phyloP scores from a whole-genome alignment of 2,888 invertebrate genomes.

The Glaucopsyche alexis region DNA sequence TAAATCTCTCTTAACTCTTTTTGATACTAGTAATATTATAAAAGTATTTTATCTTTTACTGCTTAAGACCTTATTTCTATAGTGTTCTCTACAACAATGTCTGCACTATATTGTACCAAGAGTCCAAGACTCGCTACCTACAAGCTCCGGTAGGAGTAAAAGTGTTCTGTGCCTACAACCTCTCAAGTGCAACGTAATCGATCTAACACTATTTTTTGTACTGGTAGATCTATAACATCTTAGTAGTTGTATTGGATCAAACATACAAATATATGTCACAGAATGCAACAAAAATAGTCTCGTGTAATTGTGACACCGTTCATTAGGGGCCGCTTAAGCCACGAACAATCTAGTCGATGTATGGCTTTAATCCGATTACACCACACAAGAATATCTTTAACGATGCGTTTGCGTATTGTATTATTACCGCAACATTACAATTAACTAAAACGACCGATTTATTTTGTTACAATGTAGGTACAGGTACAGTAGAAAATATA shows the following conservation, averaged over 20 bases:
- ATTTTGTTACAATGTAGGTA: neutral
- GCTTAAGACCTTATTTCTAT: no score
- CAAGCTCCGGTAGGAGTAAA: no score
- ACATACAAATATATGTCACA: neutral
- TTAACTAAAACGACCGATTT: neutral
- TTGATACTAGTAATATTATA: no score
- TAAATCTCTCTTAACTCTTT: no score
- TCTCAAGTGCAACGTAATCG: no score
- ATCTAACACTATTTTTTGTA: no score
- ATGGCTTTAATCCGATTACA: conserved; percentile 37
- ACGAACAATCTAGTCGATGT: conserved; percentile 29
- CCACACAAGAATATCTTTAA: conserved; percentile 32
- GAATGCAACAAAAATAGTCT: neutral
- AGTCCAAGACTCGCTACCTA: no score
- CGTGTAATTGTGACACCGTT: conserved; percentile 24
- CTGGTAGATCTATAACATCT: neutral
- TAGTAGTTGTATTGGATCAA: neutral
- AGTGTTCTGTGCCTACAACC: no score
- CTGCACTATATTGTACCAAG: no score
- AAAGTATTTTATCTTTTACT: no score
- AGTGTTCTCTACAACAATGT: no score
- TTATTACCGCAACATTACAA: conserved; percentile 23
- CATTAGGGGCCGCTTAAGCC: conserved; percentile 22
- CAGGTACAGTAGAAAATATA: no score
- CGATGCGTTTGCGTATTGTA: conserved; percentile 3